Conservation (phyloP, 2,797 vertebrate genomes). For the Sparus aurata region DNA sequence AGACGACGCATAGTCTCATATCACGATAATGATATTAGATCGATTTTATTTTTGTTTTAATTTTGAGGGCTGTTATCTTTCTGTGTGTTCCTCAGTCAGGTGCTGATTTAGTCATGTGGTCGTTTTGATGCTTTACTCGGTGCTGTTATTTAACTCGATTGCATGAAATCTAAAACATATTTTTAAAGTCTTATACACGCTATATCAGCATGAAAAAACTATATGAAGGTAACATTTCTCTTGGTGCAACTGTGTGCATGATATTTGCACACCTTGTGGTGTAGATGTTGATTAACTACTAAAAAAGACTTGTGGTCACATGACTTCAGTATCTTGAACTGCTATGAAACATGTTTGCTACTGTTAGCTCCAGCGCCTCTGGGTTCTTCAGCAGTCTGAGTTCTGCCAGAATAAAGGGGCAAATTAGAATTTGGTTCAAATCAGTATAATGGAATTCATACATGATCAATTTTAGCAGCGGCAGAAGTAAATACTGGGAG, state of each 20-base stretch:
- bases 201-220: background rate
- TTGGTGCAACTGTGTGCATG: background rate
- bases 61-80: background rate
- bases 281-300: background rate
- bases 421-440: background rate
- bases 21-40: no score
- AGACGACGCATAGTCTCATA: no score
- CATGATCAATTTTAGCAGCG: background rate
- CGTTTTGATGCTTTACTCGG: background rate
- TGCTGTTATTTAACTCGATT: no score
- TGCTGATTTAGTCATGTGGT: background rate
- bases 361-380: background rate
- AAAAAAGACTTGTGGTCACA: background rate
- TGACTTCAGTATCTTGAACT: constrained; percentile 1
- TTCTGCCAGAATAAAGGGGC: background rate
- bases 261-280: background rate
- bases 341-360: background rate
- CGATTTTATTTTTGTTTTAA: no score
- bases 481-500: background rate
- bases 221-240: background rate
- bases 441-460: constrained; percentile 19
- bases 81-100: background rate
- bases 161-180: background rate
- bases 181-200: background rate
- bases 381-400: constrained; percentile 14